Evolutionary conservation across 2,888 invertebrate species (phyloP).

Genomic region (Loripinus fragilis): DNA sequence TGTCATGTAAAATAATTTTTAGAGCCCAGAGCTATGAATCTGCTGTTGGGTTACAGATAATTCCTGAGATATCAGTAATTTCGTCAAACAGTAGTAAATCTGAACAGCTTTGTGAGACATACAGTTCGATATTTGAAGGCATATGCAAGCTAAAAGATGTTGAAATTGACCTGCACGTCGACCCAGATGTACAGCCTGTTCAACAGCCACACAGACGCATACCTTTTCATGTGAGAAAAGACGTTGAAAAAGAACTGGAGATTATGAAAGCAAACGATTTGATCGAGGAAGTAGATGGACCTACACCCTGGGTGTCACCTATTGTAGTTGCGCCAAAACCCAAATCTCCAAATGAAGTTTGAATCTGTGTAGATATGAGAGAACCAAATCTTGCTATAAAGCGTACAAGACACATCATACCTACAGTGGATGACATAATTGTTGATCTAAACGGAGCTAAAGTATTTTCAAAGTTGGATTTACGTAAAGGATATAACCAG

Average conservation of each 20-base stretch:
- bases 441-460: slow-evolving; percentile 58
- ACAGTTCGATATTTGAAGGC: slow-evolving; percentile 34
- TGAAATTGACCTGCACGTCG: slow-evolving; percentile 46
- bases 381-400: too few relatives aligned
- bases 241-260: slow-evolving; percentile 62
- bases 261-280: slow-evolving; percentile 62
- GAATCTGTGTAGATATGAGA: too few relatives aligned
- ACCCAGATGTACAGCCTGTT: slow-evolving; percentile 45
- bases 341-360: slow-evolving; percentile 49
- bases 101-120: slow-evolving; percentile 4
- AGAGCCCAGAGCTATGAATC: too few relatives aligned
- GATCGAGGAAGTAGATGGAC: slow-evolving; percentile 68
- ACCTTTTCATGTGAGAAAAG: slow-evolving; percentile 56
- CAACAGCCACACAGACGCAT: slow-evolving; percentile 48
- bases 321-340: slow-evolving; percentile 65
- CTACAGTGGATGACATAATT: slow-evolving; percentile 64
- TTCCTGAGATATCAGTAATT: background rate
- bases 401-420: slow-evolving; percentile 57
- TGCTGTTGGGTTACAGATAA: slow-evolving; percentile 1
- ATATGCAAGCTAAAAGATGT: slow-evolving; percentile 45
- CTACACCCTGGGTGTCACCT: slow-evolving; percentile 71
- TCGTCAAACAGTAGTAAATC: background rate
- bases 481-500: slow-evolving; percentile 66
- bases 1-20: too few relatives aligned
- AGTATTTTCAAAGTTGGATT: slow-evolving; percentile 62